Conservation (phyloP, 2,113 vertebrate species). For the Narcine bancroftii region DNA sequence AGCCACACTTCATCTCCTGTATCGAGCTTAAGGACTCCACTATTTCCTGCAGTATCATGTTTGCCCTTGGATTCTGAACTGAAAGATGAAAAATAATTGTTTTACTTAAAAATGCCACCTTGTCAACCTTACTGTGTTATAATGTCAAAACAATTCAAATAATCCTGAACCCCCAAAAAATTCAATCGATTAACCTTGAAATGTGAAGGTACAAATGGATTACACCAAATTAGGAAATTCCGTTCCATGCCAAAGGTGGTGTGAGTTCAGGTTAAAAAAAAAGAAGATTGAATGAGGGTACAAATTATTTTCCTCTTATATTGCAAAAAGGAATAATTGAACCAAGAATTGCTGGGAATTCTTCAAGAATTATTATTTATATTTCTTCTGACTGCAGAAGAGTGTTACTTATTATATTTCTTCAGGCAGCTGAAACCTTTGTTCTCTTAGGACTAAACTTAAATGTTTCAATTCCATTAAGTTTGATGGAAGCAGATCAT, state of each 20-base stretch:
- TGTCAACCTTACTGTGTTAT: not conserved
- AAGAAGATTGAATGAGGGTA: not conserved
- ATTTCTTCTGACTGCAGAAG: no score
- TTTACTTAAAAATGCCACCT: not conserved
- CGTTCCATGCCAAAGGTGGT: not conserved
- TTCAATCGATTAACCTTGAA: not conserved
- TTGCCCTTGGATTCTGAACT: constrained; percentile 73
- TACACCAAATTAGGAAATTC: not conserved
- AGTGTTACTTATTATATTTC: no score
- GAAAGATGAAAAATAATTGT: constrained; percentile 36
- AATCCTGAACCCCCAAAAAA: not conserved
- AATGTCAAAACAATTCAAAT: not conserved
- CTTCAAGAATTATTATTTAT: no score
- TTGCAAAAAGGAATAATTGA: no score
- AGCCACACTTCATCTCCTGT: constrained; percentile 74
- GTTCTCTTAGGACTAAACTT: no score
- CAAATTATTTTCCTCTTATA: no score
- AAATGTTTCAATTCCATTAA: no score
- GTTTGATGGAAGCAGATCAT: no score
- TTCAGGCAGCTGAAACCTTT: no score
- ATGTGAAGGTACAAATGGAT: not conserved
- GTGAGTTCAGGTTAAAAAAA: not conserved
- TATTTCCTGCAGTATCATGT: constrained; percentile 68
- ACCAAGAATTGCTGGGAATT: no score
- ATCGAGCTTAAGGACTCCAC: constrained; percentile 64